A percentile compares a stretch with the other conserved stretches of the same genome.
phyloP scores from a whole-genome alignment of 2,888 invertebrate species.

The Acanthosepion esculentum region DNA sequence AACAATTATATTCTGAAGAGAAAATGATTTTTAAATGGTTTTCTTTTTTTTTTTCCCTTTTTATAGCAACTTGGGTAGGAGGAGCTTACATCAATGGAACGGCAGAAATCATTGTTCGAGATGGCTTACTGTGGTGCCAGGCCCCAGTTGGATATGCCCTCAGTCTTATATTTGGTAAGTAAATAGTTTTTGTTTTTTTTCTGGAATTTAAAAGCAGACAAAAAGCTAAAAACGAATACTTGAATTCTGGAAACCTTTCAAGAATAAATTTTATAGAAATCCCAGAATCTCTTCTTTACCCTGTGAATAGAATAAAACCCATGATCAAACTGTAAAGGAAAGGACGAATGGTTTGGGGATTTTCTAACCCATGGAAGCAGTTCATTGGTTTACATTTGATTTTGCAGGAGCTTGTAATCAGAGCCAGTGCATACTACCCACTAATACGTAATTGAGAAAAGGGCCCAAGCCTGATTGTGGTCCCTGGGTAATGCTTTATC shows the following conservation, averaged over 20 bases:
- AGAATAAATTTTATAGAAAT: neutral
- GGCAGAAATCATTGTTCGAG: conserved; percentile 95
- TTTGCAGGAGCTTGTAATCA: no score
- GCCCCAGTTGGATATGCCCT: conserved; percentile 99
- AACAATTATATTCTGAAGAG: no score
- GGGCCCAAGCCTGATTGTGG: no score
- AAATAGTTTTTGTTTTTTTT: neutral
- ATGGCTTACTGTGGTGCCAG: conserved; percentile 93
- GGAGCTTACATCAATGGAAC: conserved; percentile 99
- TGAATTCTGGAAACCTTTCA: neutral
- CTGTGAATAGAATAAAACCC: neutral
- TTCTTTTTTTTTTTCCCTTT: conserved; percentile 39
- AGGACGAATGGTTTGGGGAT: neutral
- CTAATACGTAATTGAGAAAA: no score
- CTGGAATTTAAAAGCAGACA: neutral
- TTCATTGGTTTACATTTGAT: no score
- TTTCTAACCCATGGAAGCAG: no score
- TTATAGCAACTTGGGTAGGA: conserved; percentile 93
- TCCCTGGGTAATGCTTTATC: no score
- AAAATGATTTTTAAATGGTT: neutral
- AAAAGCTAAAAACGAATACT: neutral
- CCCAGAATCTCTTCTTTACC: neutral
- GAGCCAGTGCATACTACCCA: no score
- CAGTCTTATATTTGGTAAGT: conserved; percentile 92
- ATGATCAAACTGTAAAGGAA: neutral